Base-by-base conservation (phyloP, 2,113 vertebrate species). In the Ibidorhyncha struthersii region DNA sequence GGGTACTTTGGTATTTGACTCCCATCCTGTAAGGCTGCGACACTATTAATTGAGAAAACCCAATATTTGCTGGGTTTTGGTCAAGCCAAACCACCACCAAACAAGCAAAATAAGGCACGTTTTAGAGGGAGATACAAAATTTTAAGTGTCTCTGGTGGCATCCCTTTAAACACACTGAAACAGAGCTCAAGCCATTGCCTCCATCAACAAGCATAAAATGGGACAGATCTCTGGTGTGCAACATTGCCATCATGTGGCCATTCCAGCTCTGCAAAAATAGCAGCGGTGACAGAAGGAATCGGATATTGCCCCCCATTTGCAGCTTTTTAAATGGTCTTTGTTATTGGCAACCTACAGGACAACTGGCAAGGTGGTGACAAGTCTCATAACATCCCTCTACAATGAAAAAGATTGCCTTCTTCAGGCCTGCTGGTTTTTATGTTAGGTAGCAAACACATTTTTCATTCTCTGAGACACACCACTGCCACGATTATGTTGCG, bases 241-340 rank as follows among this genome's bases (percentile, higher is more conserved):
- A 86, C 78, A 89, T 82, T 93, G 96, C 94, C 96, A 82, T 70
- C 96, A 1, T 26, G 93, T 8, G 96, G 94, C 69, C 72, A 11
- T 21, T 38, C n/a, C 70, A 52, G 5, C 52, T 29, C 66, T 38
- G 71, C 86, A 47, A 9, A 59, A 77, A 14, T 14, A 45, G 17
- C 65, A 15, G 21, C 40, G 2, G 27, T 2, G 29, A 34, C 30
- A 12, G 47, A 6, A 12, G 17, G 25, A 34, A 14, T 5, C 2
- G 6, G 27, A 78, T 55, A 6, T 34, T 15, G 18, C 7, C 27
- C 25, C 40, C 2, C 0, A 23, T 14, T 8, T 27, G 21, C 61
- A 38, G 29, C 22, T 56, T 85, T 62, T 27, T 1, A 21, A 55
- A 15, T 4, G 14, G 36, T 36, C 40, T 63, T 50, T 36, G 77